Percentiles rank a stretch among this genome's conserved stretches.
Evolutionary conservation across 2,797 vertebrate genomes (phyloP).

Genomic region (Glossophaga mutica): DNA sequence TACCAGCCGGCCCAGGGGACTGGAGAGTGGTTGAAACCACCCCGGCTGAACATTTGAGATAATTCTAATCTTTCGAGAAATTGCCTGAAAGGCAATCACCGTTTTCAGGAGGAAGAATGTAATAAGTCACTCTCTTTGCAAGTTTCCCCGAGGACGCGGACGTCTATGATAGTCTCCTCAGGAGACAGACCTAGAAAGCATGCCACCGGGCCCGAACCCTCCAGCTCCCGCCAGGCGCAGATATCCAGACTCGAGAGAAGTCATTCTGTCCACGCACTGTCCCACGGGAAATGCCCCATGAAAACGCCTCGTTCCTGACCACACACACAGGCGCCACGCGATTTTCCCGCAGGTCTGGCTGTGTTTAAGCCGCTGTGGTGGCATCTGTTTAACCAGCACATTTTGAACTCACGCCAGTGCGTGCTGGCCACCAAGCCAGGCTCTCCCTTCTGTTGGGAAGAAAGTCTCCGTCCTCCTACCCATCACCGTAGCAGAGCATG

Average conservation of each 20-base stretch:
- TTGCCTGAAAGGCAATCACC: background rate
- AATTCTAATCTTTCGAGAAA: background rate
- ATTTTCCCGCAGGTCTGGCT: fast-evolving
- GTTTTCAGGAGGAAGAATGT: background rate
- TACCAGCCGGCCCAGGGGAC: too few relatives aligned
- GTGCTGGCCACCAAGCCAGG: background rate
- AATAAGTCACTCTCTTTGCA: background rate
- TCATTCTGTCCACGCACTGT: fast-evolving
- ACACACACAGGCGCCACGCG: fast-evolving
- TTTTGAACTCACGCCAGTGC: background rate
- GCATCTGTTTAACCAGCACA: background rate
- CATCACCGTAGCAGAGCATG: background rate
- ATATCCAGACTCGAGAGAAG: background rate
- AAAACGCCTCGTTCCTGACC: fast-evolving
- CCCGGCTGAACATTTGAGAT: background rate
- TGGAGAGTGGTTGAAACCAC: fast-evolving
- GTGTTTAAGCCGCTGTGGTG: background rate
- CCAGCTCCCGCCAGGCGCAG: background rate
- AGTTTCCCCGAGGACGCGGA: background rate
- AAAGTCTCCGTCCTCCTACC: background rate
- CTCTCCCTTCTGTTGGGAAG: background rate
- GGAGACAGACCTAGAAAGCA: background rate
- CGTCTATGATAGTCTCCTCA: background rate
- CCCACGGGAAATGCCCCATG: fast-evolving
- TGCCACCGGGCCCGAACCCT: background rate